These are phyloP conservation scores for Aphrophora alni DNA, from an alignment of 2,888 invertebrate species.

Conservation along the genomic window DNA sequence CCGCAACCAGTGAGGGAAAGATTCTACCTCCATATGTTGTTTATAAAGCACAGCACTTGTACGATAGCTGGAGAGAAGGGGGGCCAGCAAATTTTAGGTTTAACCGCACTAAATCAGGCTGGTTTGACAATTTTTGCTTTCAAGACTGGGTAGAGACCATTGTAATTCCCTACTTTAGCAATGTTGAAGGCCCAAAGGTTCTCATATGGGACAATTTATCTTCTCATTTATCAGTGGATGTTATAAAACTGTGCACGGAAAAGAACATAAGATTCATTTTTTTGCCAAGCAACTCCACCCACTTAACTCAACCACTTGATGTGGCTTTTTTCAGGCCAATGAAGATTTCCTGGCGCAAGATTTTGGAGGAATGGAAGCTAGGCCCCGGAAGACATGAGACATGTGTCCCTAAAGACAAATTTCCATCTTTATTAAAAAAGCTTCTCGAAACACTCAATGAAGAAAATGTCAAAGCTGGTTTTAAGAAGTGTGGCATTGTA, in stretches of 20 bases:
- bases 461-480: conserved; percentile 37
- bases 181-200: conserved; percentile 51
- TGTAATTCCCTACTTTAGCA: conserved; percentile 49
- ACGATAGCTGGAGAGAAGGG: conserved; percentile 41
- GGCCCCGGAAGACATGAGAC: conserved; percentile 26
- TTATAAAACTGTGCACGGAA: conserved; percentile 49
- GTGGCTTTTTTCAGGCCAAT: conserved; percentile 51
- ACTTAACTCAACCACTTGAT: conserved; percentile 52
- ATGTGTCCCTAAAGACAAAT: conserved; percentile 31
- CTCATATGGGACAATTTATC: conserved; percentile 55
- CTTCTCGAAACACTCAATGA: conserved; percentile 17
- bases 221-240: conserved; percentile 32
- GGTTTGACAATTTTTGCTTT: conserved; percentile 53
- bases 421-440: conserved; percentile 26
- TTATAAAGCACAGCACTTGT: conserved; percentile 44
- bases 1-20: conserved; percentile 41
- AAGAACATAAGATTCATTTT: conserved; percentile 54
- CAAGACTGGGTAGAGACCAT: conserved; percentile 52
- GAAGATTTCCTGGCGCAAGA: conserved; percentile 50
- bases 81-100: conserved; percentile 47
- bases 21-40: conserved; percentile 44
- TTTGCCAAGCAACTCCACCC: conserved; percentile 54
- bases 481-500: conserved; percentile 36
- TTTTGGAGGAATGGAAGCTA: conserved; percentile 44
- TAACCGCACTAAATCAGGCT: conserved; percentile 52